Conservation (phyloP, 2,797 vertebrate genomes). For the Chiroxiphia lanceolata region DNA sequence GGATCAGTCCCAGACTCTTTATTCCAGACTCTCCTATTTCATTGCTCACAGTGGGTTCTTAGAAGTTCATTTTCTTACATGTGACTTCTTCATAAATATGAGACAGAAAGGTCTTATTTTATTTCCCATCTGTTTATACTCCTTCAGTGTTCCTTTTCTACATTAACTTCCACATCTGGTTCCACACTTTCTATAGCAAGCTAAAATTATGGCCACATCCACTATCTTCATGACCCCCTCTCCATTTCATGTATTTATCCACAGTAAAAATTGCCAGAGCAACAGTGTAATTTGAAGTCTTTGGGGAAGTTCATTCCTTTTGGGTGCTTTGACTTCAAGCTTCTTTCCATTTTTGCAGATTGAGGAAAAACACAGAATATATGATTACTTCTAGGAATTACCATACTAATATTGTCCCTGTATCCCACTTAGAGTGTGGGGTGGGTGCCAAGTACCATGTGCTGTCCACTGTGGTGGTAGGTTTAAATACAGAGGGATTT, state of each 20-base stretch:
- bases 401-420: not conserved
- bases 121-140: slow-evolving; percentile 59
- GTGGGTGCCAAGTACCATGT: not conserved
- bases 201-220: slow-evolving; percentile 11
- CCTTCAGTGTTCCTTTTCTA: slow-evolving; percentile 4
- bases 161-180: slow-evolving; percentile 56
- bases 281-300: not conserved
- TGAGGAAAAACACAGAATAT: not conserved
- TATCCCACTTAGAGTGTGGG: not conserved
- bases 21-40: slow-evolving; percentile 57
- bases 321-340: not conserved
- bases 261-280: not conserved
- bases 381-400: not conserved
- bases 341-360: not conserved
- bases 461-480: not conserved
- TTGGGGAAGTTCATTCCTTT: not conserved
- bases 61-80: slow-evolving; percentile 58
- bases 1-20: slow-evolving; percentile 40
- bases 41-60: slow-evolving; percentile 55
- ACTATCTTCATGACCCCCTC: not conserved
- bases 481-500: not conserved
- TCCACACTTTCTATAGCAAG: not conserved
- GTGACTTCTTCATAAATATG: slow-evolving; percentile 52
- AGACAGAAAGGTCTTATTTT: slow-evolving; percentile 60
- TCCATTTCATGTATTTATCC: not conserved